Conservation (phyloP, 1,140 invertebrate genomes). For the Tachypleus tridentatus region DNA sequence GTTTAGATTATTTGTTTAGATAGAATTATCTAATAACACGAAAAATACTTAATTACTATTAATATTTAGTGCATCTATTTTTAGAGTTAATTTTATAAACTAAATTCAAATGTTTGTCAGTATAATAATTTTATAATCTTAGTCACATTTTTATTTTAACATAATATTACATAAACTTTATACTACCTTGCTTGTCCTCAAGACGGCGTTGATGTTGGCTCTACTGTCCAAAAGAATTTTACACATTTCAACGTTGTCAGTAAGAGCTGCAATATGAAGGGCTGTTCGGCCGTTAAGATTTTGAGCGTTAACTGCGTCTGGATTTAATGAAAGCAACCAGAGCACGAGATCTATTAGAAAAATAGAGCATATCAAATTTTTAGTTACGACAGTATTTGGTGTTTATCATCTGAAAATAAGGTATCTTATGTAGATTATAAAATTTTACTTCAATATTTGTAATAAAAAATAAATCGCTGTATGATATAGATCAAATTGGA, state of each 20-base stretch:
- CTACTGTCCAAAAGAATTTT: conserved; percentile 70
- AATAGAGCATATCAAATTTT: background rate
- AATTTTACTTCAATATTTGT: too few species aligned
- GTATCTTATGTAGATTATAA: too few species aligned
- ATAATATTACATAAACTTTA: background rate
- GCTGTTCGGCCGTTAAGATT: conserved; percentile 87
- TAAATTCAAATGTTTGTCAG: too few species aligned
- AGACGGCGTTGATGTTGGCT: conserved; percentile 66
- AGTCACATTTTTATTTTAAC: too few species aligned
- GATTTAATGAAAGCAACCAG: conserved; percentile 70
- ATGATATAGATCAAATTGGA: too few species aligned
- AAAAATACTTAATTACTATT: too few species aligned
- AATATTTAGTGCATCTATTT: too few species aligned
- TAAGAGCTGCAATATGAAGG: conserved; percentile 86
- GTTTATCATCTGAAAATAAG: background rate
- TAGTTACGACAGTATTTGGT: background rate
- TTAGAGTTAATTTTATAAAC: too few species aligned
- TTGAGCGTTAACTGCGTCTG: conserved; percentile 69
- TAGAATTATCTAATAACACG: too few species aligned
- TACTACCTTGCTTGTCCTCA: conserved; percentile 45
- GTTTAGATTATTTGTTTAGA: too few species aligned
- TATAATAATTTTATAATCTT: too few species aligned
- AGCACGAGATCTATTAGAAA: conserved; percentile 25
- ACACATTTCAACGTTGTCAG: conserved; percentile 88
- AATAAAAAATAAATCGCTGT: too few species aligned